phyloP scores from a whole-genome alignment of 1,140 invertebrate genomes.

The Argopecten irradians region DNA sequence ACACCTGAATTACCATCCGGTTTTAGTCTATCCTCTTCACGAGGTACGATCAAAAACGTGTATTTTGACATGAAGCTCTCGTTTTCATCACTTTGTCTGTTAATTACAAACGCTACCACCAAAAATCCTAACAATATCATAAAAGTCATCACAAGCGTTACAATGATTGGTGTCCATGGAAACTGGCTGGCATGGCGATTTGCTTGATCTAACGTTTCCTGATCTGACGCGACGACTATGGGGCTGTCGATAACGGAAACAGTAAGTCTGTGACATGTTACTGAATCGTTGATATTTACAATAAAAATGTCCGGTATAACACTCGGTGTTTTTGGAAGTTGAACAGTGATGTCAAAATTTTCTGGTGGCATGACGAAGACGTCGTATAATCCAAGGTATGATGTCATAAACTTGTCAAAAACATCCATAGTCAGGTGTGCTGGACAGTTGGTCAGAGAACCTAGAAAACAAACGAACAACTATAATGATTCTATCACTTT shows the following conservation, averaged over 20 bases:
- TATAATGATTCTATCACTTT: neutral
- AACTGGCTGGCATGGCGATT: conserved; percentile 27
- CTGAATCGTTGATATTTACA: conserved; percentile 64
- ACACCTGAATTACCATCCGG: conserved; percentile 44
- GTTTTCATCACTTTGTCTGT: conserved; percentile 29
- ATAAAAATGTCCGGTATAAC: conserved; percentile 65
- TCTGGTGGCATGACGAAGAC: conserved; percentile 62
- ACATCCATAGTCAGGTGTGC: conserved; percentile 65
- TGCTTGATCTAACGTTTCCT: neutral
- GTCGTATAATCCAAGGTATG: conserved; percentile 61
- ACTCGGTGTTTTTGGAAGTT: conserved; percentile 46
- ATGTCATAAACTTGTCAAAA: conserved; percentile 62
- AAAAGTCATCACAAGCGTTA: conserved; percentile 50
- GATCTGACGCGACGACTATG: conserved; percentile 30
- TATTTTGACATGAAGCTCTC: conserved; percentile 41
- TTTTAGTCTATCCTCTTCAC: conserved; percentile 47
- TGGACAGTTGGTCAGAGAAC: conserved; percentile 61
- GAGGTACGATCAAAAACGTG: conserved; percentile 43
- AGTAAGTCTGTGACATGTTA: conserved; percentile 57
- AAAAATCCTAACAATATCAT: conserved; percentile 51
- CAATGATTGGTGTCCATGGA: conserved; percentile 62
- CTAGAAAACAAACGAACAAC: conserved; percentile 49
- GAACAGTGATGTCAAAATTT: conserved; percentile 60
- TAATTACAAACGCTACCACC: conserved; percentile 51
- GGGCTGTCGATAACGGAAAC: conserved; percentile 60